Evolutionary conservation across 2,113 vertebrate species (phyloP).

Genomic region (Sminthopsis crassicaudata): DNA sequence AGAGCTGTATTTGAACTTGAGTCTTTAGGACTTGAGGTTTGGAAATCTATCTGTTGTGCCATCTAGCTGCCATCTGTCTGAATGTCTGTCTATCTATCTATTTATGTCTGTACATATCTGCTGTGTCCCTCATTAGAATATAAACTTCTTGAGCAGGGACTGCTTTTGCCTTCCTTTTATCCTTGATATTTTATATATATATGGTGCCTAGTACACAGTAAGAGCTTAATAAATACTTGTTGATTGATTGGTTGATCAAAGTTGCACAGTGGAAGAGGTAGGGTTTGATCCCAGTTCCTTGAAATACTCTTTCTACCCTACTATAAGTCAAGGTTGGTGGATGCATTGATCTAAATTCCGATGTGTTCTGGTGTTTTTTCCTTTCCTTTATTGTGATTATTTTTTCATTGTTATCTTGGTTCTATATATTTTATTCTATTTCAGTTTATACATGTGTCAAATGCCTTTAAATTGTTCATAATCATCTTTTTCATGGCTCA

Average conservation of each 20-base stretch:
- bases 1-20: background rate
- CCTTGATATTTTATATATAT: too few relatives aligned
- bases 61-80: background rate
- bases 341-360: background rate
- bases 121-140: background rate
- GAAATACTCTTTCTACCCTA: background rate
- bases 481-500: too few relatives aligned
- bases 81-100: too few relatives aligned
- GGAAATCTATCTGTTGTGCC: background rate
- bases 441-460: background rate
- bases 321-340: background rate
- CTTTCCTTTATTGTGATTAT: background rate
- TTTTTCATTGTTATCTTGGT: background rate
- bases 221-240: background rate
- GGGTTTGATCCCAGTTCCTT: background rate
- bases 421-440: background rate
- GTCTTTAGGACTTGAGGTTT: background rate
- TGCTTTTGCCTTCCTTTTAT: background rate
- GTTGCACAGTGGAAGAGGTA: background rate
- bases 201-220: background rate
- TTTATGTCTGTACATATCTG: too few relatives aligned
- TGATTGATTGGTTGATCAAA: background rate
- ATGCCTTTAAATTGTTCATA: too few relatives aligned
- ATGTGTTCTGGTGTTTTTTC: background rate
- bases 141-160: background rate